phyloP scores from a whole-genome alignment of 2,113 vertebrate genomes.

The Lophotis ruficrista region DNA sequence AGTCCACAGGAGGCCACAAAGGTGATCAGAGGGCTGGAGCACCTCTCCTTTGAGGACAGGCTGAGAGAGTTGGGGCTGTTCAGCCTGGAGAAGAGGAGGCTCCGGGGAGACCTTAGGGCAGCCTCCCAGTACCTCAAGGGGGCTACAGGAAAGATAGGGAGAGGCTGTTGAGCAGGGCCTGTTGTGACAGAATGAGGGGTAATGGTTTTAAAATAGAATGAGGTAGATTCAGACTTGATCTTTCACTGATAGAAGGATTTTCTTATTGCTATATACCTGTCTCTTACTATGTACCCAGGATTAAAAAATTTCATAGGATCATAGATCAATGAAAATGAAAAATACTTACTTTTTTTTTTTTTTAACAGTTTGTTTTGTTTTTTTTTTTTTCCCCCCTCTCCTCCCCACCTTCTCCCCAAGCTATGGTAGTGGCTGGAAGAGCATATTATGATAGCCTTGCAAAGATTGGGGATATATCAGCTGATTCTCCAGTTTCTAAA shows the following conservation, averaged over 20 bases:
- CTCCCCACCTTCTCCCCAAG: conserved; percentile 51
- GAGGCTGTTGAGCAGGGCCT: too few species aligned
- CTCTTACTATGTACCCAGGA: neutral
- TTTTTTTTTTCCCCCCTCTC: neutral
- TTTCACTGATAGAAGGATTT: neutral
- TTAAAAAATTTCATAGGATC: neutral
- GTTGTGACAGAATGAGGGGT: too few species aligned
- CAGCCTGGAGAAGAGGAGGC: too few species aligned
- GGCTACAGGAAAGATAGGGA: too few species aligned
- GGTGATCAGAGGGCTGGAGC: too few species aligned
- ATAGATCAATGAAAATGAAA: neutral
- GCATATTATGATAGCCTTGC: conserved; percentile 92
- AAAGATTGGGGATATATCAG: conserved; percentile 91
- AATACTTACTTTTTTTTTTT: neutral
- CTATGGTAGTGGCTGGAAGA: conserved; percentile 91
- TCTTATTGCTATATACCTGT: neutral
- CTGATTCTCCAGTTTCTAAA: conserved; percentile 90
- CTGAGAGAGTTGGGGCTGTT: too few species aligned
- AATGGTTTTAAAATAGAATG: too few species aligned
- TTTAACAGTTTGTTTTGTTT: neutral
- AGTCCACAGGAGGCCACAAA: too few species aligned
- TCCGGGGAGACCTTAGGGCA: too few species aligned
- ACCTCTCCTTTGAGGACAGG: too few species aligned
- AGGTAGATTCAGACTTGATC: too few species aligned
- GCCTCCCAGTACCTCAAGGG: too few species aligned